Conservation (phyloP, 2,888 invertebrate species). For the Dicranocentrus wangi region DNA sequence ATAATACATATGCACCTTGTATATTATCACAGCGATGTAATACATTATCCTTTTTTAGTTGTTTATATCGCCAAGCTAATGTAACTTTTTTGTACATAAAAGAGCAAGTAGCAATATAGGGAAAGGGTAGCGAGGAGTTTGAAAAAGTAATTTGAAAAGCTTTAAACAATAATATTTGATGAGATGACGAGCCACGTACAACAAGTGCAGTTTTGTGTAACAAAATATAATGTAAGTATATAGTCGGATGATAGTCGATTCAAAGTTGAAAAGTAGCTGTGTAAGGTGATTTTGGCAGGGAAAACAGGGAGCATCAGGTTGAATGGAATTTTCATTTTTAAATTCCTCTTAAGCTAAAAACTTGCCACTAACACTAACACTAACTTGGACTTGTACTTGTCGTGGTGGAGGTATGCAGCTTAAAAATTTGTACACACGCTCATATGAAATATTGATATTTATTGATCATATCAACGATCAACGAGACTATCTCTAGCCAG, state of each 20-base stretch:
- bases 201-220: background rate
- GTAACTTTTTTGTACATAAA: constrained; percentile 6
- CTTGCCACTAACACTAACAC: too few species aligned
- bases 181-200: constrained; percentile 16
- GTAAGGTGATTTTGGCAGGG: constrained; percentile 41
- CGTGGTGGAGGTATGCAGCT: too few species aligned
- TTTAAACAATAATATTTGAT: constrained; percentile 28
- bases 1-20: background rate
- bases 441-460: constrained; percentile 38
- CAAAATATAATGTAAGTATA: background rate
- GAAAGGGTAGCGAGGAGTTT: background rate
- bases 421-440: constrained; percentile 20
- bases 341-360: constrained; percentile 30
- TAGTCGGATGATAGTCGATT: background rate
- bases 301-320: constrained; percentile 36
- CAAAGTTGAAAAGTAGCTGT: constrained; percentile 46
- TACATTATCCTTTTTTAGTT: constrained; percentile 21
- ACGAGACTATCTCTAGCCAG: constrained; percentile 11
- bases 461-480: constrained; percentile 22
- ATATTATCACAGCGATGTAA: background rate
- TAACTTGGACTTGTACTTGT: too few species aligned
- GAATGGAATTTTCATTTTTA: constrained; percentile 35
- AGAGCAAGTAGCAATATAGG: constrained; percentile 14
- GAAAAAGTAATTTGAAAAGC: constrained; percentile 27
- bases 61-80: constrained; percentile 20